Conservation (phyloP, 2,888 invertebrate species). For the Erannis defoliaria region DNA sequence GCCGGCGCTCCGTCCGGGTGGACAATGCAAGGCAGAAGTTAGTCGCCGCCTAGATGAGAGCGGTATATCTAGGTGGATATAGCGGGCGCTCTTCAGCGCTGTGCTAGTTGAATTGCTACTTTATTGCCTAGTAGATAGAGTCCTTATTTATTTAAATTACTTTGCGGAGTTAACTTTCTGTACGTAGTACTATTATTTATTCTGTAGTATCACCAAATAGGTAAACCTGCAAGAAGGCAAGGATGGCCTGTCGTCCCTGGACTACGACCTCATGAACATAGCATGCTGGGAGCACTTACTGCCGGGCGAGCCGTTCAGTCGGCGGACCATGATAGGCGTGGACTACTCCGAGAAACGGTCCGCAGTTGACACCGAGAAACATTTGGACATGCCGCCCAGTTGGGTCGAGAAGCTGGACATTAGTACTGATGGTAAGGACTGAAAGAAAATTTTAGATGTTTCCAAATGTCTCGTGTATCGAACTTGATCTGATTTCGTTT, state of each 20-base stretch:
- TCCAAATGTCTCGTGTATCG: too few relatives aligned
- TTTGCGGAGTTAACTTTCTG: too few relatives aligned
- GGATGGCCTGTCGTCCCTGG: slow-evolving; percentile 80
- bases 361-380: slow-evolving; percentile 87
- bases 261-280: slow-evolving; percentile 88
- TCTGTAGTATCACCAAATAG: slow-evolving; percentile 65
- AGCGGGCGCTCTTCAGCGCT: too few relatives aligned
- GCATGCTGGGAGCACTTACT: slow-evolving; percentile 91
- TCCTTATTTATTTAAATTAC: too few relatives aligned
- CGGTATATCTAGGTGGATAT: too few relatives aligned
- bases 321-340: slow-evolving; percentile 83
- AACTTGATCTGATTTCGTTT: too few relatives aligned
- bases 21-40: too few relatives aligned
- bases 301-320: slow-evolving; percentile 88
- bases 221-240: slow-evolving; percentile 81
- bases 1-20: too few relatives aligned
- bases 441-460: not conserved
- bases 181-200: too few relatives aligned
- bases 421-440: slow-evolving; percentile 78
- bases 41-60: too few relatives aligned
- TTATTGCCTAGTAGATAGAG: too few relatives aligned
- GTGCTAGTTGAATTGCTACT: too few relatives aligned
- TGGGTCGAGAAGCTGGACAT: slow-evolving; percentile 91
- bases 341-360: slow-evolving; percentile 72
- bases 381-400: slow-evolving; percentile 91